These are phyloP conservation scores for Pontoporia blainvillei DNA, from an alignment of 2,113 vertebrate species.

Conservation along the genomic window DNA sequence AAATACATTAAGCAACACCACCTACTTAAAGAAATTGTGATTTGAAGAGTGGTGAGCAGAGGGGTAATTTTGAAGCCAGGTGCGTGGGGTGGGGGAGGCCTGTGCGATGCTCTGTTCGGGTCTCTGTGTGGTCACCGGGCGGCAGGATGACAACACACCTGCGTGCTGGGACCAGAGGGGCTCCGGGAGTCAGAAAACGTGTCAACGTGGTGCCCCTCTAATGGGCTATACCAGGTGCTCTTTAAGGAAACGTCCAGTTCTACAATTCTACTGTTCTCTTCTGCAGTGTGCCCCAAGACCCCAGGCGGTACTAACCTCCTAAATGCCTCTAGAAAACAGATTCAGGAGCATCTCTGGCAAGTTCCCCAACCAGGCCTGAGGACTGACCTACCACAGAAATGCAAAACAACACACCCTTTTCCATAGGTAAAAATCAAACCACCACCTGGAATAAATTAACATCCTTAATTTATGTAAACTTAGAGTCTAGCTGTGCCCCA, in stretches of 20 bases:
- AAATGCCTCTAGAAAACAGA: not conserved
- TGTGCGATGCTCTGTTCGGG: accelerated
- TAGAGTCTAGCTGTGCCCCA: not conserved
- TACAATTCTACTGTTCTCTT: not conserved
- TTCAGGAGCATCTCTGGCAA: not conserved
- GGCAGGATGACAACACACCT: no score
- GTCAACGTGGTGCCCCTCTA: not conserved
- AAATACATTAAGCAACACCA: not conserved
- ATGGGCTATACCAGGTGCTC: not conserved
- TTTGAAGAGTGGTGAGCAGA: not conserved
- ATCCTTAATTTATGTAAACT: not conserved
- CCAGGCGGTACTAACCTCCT: not conserved
- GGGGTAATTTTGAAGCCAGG: not conserved
- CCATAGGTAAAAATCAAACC: not conserved
- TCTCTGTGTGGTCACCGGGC: not conserved
- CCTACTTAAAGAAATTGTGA: not conserved
- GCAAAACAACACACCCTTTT: not conserved
- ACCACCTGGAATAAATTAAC: not conserved
- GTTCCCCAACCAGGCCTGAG: not conserved
- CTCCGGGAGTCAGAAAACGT: not conserved
- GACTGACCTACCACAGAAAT: not conserved
- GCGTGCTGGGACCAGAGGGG: not conserved
- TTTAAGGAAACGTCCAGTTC: not conserved
- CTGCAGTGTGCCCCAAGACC: not conserved
- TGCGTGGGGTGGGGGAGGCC: not conserved